Evolutionary conservation across 2,797 vertebrate genomes (phyloP), one percentile per base, ranked within the genome.

Genomic region (Aulostomus chinensis): DNA sequence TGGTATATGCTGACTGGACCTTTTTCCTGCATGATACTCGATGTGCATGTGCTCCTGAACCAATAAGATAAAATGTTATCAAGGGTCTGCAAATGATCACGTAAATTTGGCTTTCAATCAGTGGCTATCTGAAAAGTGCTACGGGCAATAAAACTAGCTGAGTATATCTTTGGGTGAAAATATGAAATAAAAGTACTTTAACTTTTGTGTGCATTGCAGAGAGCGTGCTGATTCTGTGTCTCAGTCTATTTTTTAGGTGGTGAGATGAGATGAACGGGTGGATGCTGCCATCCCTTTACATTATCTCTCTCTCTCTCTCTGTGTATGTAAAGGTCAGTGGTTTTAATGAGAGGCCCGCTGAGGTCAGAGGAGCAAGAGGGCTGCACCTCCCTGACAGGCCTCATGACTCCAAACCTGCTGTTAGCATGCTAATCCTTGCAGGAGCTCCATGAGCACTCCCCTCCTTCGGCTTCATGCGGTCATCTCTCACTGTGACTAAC

Each of bases 401-500:
- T 40, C 69, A 59, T 74, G 68, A 80, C 75, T 79, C 73, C 68
- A 37, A 34, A 55, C 60, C 70, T 39, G 58, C 69, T 58, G 62
- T 83, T 78, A 79, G 77, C 80, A 85, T 87, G 76, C 70, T 81
- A 79, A 86, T 86, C 70, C 58, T 61, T 37, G 46, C 52, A 64
- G 47, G 47, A 56, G 42, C 59, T 59, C 62, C 46, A 28, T 6
- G 25, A 62, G 56, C 51, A 6, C 54, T 65, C 60, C 8, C 61
- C 58, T 68, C 62, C 65, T 70, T 58, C 36, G 57, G 68, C 58
- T 64, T 31, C 12, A 21, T 36, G 51, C 37, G 61, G 68, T 68
- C 82, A 85, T 86, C 69, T 76, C 86, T 89, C 86, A 80, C 78
- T 76, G 73, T 76, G 83, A 86, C 80, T 86, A 86, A 89, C 79